Base-by-base conservation (phyloP, 2,113 vertebrate species). In the Antechinus stuartii region DNA sequence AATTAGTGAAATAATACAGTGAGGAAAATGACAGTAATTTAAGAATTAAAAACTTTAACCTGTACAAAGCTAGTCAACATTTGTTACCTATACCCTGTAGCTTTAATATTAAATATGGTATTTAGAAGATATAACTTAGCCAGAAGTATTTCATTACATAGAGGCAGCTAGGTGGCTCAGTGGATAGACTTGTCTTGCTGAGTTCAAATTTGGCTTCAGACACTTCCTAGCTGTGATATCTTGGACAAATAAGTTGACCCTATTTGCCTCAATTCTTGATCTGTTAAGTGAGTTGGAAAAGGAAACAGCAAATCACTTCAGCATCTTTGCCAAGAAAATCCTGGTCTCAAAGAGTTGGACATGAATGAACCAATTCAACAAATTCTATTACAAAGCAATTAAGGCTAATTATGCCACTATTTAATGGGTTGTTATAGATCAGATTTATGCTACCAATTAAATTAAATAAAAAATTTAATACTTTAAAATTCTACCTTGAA, bases 401-500 rank as follows among this genome's bases (percentile, higher is more conserved):
- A 22, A 22, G 22, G 19, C 23, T 84, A 42, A 76, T n/a, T 76
- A 76, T 76, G 19, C n/a, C n/a, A 84, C 16, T 42, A 94, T 76
- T 96, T 68, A 96, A 57, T n/a, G 2, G 95, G 57, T 54, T 93
- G 47, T 0, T 55, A 95, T 54, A 0, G 0, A 56, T 89, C 52
- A 95, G 35, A 11, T 57, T 57, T 91, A 97, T 35, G 52, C 26
- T 35, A 94, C n/a, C 91, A 84, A 95, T 94, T 97, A 93, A 93
- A 46, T 47, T 54, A 92, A 93, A 52, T 52, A 11, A 52, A 52
- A 52, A 52, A 10, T 52, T 9, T 52, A 52, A 96, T 95, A 96
- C 56, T 12, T 90, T 56, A 19, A 10, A 94, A 47, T 0, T 50
- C 98, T 98, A 98, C 98, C 98, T 98, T 98, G 97, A 95, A 99